Percentiles rank a stretch among this genome's conserved stretches.
phyloP scores from a whole-genome alignment of 2,888 invertebrate species.

The Anorthoa munda region DNA sequence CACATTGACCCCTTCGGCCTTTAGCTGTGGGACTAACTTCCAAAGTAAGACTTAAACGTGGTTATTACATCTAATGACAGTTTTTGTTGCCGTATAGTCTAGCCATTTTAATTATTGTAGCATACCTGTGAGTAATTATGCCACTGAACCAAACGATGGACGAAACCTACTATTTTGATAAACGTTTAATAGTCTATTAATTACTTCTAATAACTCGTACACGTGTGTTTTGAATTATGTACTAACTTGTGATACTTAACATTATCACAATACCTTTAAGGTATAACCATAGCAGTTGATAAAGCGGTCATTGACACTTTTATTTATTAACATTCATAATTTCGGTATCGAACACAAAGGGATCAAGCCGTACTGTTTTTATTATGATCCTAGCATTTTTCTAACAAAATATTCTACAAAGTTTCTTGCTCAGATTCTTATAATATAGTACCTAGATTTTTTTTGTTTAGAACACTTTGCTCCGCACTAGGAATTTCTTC shows the following conservation, averaged over 20 bases:
- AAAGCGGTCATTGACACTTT: no score
- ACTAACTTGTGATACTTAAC: neutral
- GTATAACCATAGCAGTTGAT: neutral
- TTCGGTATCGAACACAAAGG: no score
- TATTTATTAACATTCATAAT: no score
- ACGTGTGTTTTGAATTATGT: neutral
- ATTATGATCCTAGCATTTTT: no score
- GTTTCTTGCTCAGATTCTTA: no score
- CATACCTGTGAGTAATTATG: neutral
- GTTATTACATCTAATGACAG: neutral
- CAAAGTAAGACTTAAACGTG: neutral
- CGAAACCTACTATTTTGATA: slow-evolving; percentile 7
- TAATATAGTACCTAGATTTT: no score
- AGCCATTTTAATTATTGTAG: neutral
- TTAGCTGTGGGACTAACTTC: neutral
- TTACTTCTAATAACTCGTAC: neutral
- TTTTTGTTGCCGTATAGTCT: neutral
- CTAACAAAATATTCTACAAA: no score
- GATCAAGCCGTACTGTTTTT: no score
- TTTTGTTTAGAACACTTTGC: no score
- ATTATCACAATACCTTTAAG: neutral
- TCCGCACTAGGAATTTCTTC: no score
- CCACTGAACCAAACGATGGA: neutral
- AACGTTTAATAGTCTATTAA: neutral
- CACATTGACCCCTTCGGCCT: neutral